These are phyloP conservation scores for Erpetoichthys calabaricus DNA, from an alignment of 2,797 vertebrate species.

Conservation along the genomic window DNA sequence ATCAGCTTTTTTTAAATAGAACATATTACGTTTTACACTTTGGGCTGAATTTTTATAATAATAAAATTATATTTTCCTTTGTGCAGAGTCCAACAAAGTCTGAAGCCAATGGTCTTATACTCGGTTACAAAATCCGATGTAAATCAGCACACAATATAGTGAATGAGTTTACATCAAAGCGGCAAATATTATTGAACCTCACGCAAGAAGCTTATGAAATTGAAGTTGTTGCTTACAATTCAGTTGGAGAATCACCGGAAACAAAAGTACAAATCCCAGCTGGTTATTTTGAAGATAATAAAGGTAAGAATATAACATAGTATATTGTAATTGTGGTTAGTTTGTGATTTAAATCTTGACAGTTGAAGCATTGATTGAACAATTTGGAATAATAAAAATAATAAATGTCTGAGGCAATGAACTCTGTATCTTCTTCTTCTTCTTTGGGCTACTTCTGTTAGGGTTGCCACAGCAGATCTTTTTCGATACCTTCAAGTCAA, in stretches of 20 bases:
- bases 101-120: slow-evolving; percentile 22
- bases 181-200: slow-evolving; percentile 24
- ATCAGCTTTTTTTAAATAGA: too few relatives aligned
- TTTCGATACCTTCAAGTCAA: too few relatives aligned
- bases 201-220: slow-evolving; percentile 26
- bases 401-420: too few relatives aligned
- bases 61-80: slow-evolving; percentile 3
- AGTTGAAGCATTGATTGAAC: too few relatives aligned
- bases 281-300: slow-evolving; percentile 28
- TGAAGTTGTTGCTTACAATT: slow-evolving; percentile 34
- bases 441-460: too few relatives aligned
- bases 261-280: slow-evolving; percentile 41
- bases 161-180: slow-evolving; percentile 10
- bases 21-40: too few relatives aligned
- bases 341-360: too few relatives aligned
- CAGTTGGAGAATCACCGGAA: slow-evolving; percentile 34
- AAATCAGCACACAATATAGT: slow-evolving; percentile 27
- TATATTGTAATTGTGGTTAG: neutral
- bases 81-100: slow-evolving; percentile 20
- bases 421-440: too few relatives aligned
- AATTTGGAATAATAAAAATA: too few relatives aligned
- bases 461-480: too few relatives aligned
- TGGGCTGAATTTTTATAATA: neutral
- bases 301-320: slow-evolving; percentile 1
- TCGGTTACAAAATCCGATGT: slow-evolving; percentile 38